Evolutionary conservation across 2,797 vertebrate genomes (phyloP), one percentile per base, ranked within the genome.

Genomic region (Anguilla marmorata): DNA sequence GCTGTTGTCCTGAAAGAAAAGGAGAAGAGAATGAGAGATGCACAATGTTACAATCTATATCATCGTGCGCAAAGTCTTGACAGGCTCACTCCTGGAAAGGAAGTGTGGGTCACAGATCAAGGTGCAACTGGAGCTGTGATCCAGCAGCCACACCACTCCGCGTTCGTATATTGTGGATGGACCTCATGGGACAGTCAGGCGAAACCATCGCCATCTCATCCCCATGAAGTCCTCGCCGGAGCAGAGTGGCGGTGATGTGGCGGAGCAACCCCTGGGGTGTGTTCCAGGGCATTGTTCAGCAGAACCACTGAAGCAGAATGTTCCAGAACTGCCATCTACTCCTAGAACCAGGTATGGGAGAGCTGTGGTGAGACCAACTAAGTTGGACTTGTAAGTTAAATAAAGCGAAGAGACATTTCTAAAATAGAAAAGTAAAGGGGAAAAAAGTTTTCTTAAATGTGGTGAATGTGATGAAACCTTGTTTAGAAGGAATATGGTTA

Each of bases 301-400:
- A 88, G 58, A 14, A n/a, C 45, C 41, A 24, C 37, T 41, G 2
- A 14, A 11, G 33, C 54, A 84, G 21, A 45, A 19, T 21, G 30
- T 63, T 79, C 69, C 66, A 0, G 54, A 37, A n/a, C 6, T 41
- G 21, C 52, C 87, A 80, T 33, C 33, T 33, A 88, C 69, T 82
- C 87, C 84, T 60, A 80, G 84, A 88, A 86, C 56, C 2, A 88
- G 63, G 66, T 88, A 14, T 41, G 54, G 45, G n/a, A 88, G 88
- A 84, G 45, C 0, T 27, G 19, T 86, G 11, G 58, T 69, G n/a
- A 83, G 19, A 56, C 88, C 88, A 16, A 30, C 48, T 9, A 8
- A 76, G 6, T 58, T 88, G 30, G 79, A 88, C 48, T 74, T 86
- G 19, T 86, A 72, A 54, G 48, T 6, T 4, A 50, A 4, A 50